Percentiles rank a stretch among this genome's conserved stretches.
These are phyloP conservation scores for Oncopodura yosiiana DNA, from an alignment of 1,140 invertebrate species.

Conservation along the genomic window DNA sequence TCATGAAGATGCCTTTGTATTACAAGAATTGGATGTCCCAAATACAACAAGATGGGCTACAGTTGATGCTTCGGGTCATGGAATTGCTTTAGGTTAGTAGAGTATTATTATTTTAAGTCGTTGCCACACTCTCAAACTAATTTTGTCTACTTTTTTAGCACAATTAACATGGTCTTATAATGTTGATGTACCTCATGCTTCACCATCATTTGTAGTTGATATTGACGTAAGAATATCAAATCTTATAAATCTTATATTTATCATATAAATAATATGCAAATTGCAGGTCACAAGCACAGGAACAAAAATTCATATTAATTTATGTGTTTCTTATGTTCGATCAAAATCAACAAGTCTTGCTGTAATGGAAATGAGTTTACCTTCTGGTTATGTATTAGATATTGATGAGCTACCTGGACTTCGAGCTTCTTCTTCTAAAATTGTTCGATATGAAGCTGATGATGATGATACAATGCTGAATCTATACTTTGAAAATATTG, in stretches of 20 bases:
- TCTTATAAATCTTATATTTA: background rate
- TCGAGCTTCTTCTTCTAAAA: slow-evolving; percentile 39
- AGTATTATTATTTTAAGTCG: too few species aligned
- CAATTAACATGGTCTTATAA: slow-evolving; percentile 74
- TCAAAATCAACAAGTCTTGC: slow-evolving; percentile 86
- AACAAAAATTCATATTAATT: too few species aligned
- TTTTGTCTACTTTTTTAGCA: too few species aligned
- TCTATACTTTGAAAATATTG: background rate
- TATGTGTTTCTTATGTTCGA: too few species aligned
- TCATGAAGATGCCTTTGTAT: slow-evolving; percentile 13
- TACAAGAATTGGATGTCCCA: slow-evolving; percentile 43
- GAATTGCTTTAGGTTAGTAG: slow-evolving; percentile 74
- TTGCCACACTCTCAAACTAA: too few species aligned
- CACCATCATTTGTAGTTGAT: slow-evolving; percentile 9
- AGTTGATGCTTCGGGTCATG: slow-evolving; percentile 64
- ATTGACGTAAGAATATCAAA: slow-evolving; percentile 8
- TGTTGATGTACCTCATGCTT: slow-evolving; percentile 63
- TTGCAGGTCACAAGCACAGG: too few species aligned
- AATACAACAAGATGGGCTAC: slow-evolving; percentile 46
- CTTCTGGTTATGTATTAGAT: slow-evolving; percentile 74
- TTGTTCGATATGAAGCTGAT: slow-evolving; percentile 64
- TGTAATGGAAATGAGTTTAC: slow-evolving; percentile 72
- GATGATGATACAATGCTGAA: slow-evolving; percentile 37
- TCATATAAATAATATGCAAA: slow-evolving; percentile 1
- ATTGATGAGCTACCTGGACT: slow-evolving; percentile 57